These are phyloP conservation scores for Hyla sarda DNA, from an alignment of 2,113 vertebrate genomes.

Conservation along the genomic window DNA sequence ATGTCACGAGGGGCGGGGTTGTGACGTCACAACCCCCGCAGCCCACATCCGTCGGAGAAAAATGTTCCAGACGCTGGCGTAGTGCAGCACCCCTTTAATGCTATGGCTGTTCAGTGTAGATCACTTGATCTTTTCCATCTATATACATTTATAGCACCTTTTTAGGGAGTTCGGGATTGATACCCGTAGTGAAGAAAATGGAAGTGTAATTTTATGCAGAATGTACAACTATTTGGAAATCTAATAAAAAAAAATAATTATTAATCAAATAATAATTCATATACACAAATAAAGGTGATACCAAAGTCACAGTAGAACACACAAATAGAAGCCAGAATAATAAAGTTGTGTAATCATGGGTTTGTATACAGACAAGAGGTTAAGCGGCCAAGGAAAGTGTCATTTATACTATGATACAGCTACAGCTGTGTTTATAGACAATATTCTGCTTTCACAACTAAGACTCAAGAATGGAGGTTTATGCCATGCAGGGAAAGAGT, in stretches of 20 bases:
- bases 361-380: not conserved
- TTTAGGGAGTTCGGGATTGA: too few relatives aligned
- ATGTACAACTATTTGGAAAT: too few relatives aligned
- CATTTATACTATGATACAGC: not conserved
- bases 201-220: too few relatives aligned
- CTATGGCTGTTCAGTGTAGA: too few relatives aligned
- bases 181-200: too few relatives aligned
- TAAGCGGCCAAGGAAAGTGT: not conserved
- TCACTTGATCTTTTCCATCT: too few relatives aligned
- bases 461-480: not conserved
- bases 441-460: constrained; percentile 7
- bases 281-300: not conserved
- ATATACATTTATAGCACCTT: not conserved
- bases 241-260: too few relatives aligned
- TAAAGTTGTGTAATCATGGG: not conserved
- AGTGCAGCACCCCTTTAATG: too few relatives aligned
- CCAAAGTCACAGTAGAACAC: not conserved
- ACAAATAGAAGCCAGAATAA: not conserved
- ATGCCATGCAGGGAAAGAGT: not conserved
- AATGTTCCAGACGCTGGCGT: too few relatives aligned
- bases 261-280: not conserved
- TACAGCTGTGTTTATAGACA: constrained; percentile 25
- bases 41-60: too few relatives aligned
- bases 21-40: too few relatives aligned
- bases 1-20: too few relatives aligned